A percentile compares a stretch with the other conserved stretches of the same genome.
Conservation (phyloP, 1,140 invertebrate genomes). For the Centruroides vittatus region DNA sequence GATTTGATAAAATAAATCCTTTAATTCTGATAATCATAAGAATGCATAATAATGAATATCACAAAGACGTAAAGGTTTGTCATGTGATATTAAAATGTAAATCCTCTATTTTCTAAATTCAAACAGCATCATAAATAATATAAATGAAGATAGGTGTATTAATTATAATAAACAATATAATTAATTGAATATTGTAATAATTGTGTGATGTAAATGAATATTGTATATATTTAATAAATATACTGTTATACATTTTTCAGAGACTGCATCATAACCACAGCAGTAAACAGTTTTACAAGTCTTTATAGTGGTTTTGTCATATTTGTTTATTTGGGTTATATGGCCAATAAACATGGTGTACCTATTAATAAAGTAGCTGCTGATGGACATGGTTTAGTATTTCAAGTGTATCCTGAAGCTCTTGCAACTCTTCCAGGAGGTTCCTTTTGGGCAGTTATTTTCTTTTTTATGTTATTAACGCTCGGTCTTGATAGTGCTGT, state of each 20-base stretch:
- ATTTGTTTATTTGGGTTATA: conserved; percentile 86
- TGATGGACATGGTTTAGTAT: conserved; percentile 69
- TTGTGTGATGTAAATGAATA: too few relatives aligned
- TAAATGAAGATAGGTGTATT: too few relatives aligned
- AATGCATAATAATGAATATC: too few relatives aligned
- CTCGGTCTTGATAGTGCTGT: conserved; percentile 86
- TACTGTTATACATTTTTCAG: conserved; percentile 9
- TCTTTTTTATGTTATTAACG: conserved; percentile 87
- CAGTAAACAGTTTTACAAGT: conserved; percentile 71
- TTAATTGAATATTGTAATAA: too few relatives aligned
- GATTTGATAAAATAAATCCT: too few relatives aligned
- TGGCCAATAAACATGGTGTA: conserved; percentile 63
- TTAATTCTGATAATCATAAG: too few relatives aligned
- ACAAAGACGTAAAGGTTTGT: too few relatives aligned
- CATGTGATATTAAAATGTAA: too few relatives aligned
- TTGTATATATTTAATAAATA: too few relatives aligned
- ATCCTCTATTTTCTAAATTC: too few relatives aligned
- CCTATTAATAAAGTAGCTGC: conserved; percentile 73
- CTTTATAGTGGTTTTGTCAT: conserved; percentile 87
- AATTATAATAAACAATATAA: too few relatives aligned
- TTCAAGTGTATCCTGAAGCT: conserved; percentile 83
- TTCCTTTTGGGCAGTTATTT: conserved; percentile 75
- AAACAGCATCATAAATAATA: too few relatives aligned
- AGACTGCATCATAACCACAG: conserved; percentile 36
- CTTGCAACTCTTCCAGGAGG: conserved; percentile 72